These are phyloP conservation scores for Candidula unifasciata DNA, from an alignment of 2,888 invertebrate species.

Conservation along the genomic window DNA sequence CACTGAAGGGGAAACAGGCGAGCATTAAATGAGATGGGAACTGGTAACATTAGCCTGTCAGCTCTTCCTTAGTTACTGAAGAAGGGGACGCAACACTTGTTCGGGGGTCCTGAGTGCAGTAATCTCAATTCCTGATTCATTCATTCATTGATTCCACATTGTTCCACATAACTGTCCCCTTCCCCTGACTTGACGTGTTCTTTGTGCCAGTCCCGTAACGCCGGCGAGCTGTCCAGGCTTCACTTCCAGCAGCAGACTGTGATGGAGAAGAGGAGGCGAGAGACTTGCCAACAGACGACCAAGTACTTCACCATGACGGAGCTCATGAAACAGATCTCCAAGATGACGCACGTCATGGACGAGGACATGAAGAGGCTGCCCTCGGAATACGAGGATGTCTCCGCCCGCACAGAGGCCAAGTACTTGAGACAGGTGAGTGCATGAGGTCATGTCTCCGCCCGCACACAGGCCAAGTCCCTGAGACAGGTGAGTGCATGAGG, in stretches of 20 bases:
- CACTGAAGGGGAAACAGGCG: too few species aligned
- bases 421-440: constrained; percentile 31
- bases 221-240: background rate
- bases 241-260: background rate
- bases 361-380: constrained; percentile 42
- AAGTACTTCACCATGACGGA: constrained; percentile 32
- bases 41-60: too few species aligned
- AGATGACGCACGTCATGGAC: constrained; percentile 42
- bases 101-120: too few species aligned
- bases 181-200: background rate
- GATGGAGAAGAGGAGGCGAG: background rate
- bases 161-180: background rate
- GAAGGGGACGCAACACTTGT: too few species aligned
- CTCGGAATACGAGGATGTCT: constrained; percentile 41
- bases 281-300: background rate
- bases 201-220: background rate
- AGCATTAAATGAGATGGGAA: too few species aligned
- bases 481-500: too few species aligned
- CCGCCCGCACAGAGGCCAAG: background rate
- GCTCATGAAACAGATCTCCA: constrained; percentile 22
- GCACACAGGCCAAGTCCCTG: too few species aligned
- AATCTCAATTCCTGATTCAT: too few species aligned
- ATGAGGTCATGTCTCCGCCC: too few species aligned
- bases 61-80: too few species aligned
- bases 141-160: background rate